phyloP scores from a whole-genome alignment of 2,113 vertebrate genomes.

The Pardalotus punctatus region DNA sequence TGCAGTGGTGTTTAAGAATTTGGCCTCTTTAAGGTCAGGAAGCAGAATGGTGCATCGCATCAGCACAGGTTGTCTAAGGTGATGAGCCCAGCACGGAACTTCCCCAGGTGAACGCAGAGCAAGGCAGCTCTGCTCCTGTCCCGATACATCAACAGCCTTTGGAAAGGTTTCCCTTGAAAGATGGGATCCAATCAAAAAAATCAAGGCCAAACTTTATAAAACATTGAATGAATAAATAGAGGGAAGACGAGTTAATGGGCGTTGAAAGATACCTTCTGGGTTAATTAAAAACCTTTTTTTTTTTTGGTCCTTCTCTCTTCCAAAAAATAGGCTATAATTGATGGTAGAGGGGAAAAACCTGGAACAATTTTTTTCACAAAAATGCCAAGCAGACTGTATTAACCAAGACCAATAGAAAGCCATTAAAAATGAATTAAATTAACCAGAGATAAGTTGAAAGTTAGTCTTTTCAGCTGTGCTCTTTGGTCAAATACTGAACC shows the following conservation, averaged over 20 bases:
- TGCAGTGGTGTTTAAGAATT: background rate
- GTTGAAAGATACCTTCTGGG: background rate
- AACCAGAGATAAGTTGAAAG: background rate
- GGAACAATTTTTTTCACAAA: background rate
- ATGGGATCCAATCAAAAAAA: background rate
- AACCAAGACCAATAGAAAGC: background rate
- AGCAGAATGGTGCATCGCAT: rapidly evolving
- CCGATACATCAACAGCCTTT: background rate
- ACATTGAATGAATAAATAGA: background rate
- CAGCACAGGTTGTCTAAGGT: background rate
- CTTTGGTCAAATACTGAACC: background rate
- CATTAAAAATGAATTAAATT: background rate
- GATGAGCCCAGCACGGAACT: rapidly evolving
- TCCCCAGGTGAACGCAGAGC: rapidly evolving
- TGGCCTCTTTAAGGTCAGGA: background rate
- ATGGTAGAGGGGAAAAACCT: background rate
- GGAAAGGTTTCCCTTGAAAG: background rate
- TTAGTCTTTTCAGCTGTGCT: background rate
- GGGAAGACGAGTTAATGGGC: background rate
- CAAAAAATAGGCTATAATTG: background rate
- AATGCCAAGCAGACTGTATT: background rate
- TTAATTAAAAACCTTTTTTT: background rate
- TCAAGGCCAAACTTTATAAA: background rate
- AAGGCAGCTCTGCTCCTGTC: background rate
- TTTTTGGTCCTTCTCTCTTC: background rate